A percentile compares a stretch with the other conserved stretches of the same genome.
Conservation (phyloP, 2,113 vertebrate genomes). For the Pelodiscus sinensis region DNA sequence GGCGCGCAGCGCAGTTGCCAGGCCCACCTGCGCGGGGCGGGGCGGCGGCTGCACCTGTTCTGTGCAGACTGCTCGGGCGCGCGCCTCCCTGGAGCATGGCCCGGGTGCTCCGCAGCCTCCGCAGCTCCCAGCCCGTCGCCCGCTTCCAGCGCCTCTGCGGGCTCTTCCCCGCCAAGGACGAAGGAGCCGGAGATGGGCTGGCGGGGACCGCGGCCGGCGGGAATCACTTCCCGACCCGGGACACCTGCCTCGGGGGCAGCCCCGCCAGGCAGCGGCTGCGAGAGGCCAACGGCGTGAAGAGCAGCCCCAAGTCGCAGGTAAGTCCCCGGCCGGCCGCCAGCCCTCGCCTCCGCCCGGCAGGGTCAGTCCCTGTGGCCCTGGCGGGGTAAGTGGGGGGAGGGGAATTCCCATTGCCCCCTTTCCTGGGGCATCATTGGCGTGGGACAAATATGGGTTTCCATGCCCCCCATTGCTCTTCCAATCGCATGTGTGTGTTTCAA, state of each 20-base stretch:
- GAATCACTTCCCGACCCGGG: background rate
- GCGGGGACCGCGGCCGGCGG: background rate
- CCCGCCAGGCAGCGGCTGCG: background rate
- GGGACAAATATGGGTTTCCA: background rate
- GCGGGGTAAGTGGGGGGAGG: background rate
- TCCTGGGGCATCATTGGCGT: background rate
- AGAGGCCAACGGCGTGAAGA: background rate
- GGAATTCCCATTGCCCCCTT: background rate
- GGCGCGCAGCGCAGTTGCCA: too few species aligned
- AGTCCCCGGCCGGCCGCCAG: background rate
- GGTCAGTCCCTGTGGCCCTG: too few species aligned
- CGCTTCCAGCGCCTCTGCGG: constrained; percentile 91
- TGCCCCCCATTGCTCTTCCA: background rate
- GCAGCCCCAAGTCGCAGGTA: background rate
- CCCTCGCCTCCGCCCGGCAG: too few species aligned
- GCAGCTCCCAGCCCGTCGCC: constrained; percentile 87
- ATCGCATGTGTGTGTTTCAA: background rate
- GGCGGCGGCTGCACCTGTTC: background rate
- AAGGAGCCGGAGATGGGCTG: constrained; percentile 15
- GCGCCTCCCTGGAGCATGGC: constrained; percentile 54
- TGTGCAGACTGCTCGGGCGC: background rate
- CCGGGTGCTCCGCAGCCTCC: constrained; percentile 74
- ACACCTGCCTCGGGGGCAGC: background rate
- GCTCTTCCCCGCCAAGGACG: constrained; percentile 75
- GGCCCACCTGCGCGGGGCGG: background rate